Evolutionary conservation across 2,797 vertebrate species (phyloP).

Genomic region (Gymnothorax javanicus): DNA sequence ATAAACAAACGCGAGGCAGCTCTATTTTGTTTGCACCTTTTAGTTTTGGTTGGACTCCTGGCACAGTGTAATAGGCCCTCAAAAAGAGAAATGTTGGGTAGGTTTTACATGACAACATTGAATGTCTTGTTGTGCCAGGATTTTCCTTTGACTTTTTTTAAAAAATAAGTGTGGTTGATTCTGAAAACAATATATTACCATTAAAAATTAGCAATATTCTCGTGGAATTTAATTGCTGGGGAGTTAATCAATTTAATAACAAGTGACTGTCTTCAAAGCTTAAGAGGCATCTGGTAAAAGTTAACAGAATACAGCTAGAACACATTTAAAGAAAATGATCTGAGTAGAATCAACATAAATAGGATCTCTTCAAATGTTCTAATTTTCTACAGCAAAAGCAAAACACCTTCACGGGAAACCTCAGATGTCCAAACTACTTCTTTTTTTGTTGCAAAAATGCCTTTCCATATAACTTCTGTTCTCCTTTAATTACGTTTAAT

Average conservation of each 20-base stretch:
- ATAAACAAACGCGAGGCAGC: conserved; percentile 17
- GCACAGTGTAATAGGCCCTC: neutral
- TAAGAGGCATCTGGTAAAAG: neutral
- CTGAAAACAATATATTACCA: neutral
- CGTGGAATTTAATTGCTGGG: neutral
- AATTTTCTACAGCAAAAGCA: neutral
- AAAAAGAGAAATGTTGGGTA: neutral
- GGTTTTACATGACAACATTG: neutral
- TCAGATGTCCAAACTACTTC: neutral
- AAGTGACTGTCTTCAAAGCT: neutral
- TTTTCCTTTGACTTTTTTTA: conserved; percentile 8
- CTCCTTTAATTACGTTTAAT: conserved; percentile 49
- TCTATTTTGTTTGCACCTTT: conserved; percentile 15
- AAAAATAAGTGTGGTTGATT: neutral
- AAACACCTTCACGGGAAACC: conserved; percentile 42
- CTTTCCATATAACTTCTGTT: conserved; percentile 54
- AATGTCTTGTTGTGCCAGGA: neutral
- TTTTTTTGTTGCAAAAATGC: neutral
- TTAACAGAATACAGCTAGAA: neutral
- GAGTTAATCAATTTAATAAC: neutral
- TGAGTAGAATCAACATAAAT: conserved; percentile 31
- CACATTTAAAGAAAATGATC: neutral
- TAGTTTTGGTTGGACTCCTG: conserved; percentile 1
- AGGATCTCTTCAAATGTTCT: neutral
- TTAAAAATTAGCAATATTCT: neutral